Evolutionary conservation across 2,888 invertebrate genomes (phyloP).

Genomic region (Oasisia sp.): DNA sequence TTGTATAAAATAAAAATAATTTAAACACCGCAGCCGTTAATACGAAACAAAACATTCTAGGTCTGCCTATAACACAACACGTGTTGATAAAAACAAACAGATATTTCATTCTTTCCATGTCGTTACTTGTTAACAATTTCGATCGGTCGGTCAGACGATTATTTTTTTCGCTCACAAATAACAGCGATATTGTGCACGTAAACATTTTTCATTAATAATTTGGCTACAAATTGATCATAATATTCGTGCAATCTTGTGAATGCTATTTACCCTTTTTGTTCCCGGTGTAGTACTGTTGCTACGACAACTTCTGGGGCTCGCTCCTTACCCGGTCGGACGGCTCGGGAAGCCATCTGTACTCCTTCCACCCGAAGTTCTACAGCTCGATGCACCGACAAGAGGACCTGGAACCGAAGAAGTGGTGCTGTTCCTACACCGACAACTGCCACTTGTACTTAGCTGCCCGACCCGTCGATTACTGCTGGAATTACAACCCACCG

Average conservation of each 20-base stretch:
- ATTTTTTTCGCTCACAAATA: too few species aligned
- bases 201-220: too few species aligned
- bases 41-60: not conserved
- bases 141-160: too few species aligned
- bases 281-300: not conserved
- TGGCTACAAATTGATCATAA: too few species aligned
- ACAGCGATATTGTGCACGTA: too few species aligned
- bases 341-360: conserved; percentile 22
- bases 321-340: conserved; percentile 6
- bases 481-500: not conserved
- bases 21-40: not conserved
- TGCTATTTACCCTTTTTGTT: not conserved
- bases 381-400: not conserved
- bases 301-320: conserved; percentile 13
- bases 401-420: conserved; percentile 17
- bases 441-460: conserved; percentile 17
- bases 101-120: not conserved
- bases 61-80: not conserved
- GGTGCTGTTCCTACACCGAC: conserved; percentile 21
- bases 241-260: not conserved
- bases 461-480: not conserved
- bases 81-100: not conserved
- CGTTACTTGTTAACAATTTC: too few species aligned
- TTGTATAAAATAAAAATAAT: not conserved
- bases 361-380: conserved; percentile 24